Evolutionary conservation across 2,888 invertebrate species (phyloP).

Genomic region (Embidobia sp.): DNA sequence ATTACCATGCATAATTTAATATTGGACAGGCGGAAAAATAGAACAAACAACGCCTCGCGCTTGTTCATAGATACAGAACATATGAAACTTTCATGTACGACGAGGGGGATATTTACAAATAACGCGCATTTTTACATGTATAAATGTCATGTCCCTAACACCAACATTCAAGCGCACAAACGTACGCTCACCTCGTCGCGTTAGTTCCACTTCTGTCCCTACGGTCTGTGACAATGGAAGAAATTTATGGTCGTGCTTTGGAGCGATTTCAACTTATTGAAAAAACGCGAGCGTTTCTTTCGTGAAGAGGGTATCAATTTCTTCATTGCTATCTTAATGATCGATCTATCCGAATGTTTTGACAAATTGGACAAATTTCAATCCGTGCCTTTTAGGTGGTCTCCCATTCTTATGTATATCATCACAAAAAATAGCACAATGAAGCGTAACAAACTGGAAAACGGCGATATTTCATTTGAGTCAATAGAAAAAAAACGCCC

Average conservation of each 20-base stretch:
- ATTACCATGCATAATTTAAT: constrained; percentile 19
- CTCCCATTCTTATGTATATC: constrained; percentile 14
- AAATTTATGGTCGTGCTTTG: constrained; percentile 23
- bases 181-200: neutral
- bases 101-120: constrained; percentile 21
- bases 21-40: neutral
- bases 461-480: constrained; percentile 1
- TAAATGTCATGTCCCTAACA: constrained; percentile 20
- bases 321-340: constrained; percentile 6
- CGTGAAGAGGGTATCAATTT: constrained; percentile 33
- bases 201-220: constrained; percentile 32
- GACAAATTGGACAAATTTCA: constrained; percentile 32
- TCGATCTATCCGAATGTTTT: constrained; percentile 33
- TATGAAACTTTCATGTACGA: constrained; percentile 17
- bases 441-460: neutral
- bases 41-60: constrained; percentile 21
- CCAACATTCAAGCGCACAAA: constrained; percentile 23
- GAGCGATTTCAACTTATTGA: constrained; percentile 1
- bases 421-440: constrained; percentile 1
- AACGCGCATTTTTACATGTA: constrained; percentile 35
- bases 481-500: too few relatives aligned
- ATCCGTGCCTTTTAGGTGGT: constrained; percentile 16
- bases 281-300: too few relatives aligned
- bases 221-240: constrained; percentile 31
- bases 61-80: constrained; percentile 25